Percentiles rank a stretch among this genome's conserved stretches.
Evolutionary conservation across 2,113 vertebrate species (phyloP).

Genomic region (Colistium nudipinnis): DNA sequence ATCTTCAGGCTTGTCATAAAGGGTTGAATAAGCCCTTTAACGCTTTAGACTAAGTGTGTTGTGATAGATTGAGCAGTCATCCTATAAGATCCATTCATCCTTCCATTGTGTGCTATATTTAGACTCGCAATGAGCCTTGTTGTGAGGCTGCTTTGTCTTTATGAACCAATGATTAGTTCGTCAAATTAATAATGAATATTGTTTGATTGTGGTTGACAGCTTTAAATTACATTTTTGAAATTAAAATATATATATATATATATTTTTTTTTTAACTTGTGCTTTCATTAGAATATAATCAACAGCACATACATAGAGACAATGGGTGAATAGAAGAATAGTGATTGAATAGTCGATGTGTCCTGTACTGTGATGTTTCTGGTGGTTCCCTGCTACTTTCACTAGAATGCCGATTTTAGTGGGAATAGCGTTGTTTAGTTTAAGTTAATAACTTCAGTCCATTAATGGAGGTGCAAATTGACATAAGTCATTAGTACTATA

Average conservation of each 20-base stretch:
- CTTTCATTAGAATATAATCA: not conserved
- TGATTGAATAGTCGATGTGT: not conserved
- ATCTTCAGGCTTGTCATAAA: not conserved
- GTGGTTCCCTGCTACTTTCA: not conserved
- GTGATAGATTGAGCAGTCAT: conserved; percentile 32
- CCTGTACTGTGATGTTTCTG: not conserved
- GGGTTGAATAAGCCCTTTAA: conserved; percentile 63
- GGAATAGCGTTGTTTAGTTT: not conserved
- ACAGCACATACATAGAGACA: not conserved
- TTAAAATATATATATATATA: no score
- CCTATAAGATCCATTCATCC: conserved; percentile 11
- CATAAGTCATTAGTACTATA: no score
- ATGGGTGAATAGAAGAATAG: not conserved
- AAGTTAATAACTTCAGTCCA: no score
- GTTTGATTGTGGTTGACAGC: no score
- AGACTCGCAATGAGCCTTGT: not conserved
- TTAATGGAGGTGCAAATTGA: no score
- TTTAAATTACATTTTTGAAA: no score
- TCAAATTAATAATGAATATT: no score
- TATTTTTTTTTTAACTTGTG: no score
- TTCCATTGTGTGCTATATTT: conserved; percentile 16
- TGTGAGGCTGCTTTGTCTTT: not conserved
- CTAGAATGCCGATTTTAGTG: not conserved
- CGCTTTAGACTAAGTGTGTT: conserved; percentile 26
- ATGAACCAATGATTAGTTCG: no score